These are phyloP conservation scores for Gisinianus flammeolus DNA, from an alignment of 2,888 invertebrate species.

Conservation along the genomic window DNA sequence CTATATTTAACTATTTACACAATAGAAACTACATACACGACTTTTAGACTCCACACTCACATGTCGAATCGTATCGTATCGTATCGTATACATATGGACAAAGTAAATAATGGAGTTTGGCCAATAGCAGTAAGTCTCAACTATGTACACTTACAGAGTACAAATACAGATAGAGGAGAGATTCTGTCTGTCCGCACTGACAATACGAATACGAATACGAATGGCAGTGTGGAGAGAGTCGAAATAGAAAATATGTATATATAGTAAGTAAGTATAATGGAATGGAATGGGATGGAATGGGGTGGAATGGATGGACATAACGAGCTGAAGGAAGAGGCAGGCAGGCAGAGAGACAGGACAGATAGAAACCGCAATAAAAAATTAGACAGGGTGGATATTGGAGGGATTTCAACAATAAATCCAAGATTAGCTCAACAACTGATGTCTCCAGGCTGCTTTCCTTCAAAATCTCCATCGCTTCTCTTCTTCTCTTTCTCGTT, in stretches of 20 bases:
- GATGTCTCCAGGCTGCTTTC: constrained; percentile 35
- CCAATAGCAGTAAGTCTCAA: too few relatives aligned
- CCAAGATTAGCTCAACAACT: constrained; percentile 48
- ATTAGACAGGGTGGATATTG: constrained; percentile 42
- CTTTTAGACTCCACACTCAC: neutral
- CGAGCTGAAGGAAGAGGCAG: neutral
- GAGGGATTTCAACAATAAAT: constrained; percentile 49
- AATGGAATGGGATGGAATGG: neutral
- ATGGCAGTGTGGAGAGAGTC: too few relatives aligned
- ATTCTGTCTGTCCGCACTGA: too few relatives aligned
- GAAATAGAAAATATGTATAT: too few relatives aligned
- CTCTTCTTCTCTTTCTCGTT: neutral
- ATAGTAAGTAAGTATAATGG: constrained; percentile 6
- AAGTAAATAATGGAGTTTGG: constrained; percentile 3
- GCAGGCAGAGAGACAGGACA: neutral
- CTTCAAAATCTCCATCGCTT: neutral
- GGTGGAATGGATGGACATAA: neutral
- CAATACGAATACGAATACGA: too few relatives aligned
- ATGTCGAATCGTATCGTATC: neutral
- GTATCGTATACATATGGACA: neutral
- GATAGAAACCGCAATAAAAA: constrained; percentile 30
- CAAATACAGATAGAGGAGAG: too few relatives aligned
- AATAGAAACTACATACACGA: neutral
- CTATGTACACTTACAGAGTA: too few relatives aligned
- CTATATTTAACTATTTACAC: neutral